These are phyloP conservation scores for Neolamprologus devosi DNA, from an alignment of 2,113 vertebrate genomes.

Conservation along the genomic window DNA sequence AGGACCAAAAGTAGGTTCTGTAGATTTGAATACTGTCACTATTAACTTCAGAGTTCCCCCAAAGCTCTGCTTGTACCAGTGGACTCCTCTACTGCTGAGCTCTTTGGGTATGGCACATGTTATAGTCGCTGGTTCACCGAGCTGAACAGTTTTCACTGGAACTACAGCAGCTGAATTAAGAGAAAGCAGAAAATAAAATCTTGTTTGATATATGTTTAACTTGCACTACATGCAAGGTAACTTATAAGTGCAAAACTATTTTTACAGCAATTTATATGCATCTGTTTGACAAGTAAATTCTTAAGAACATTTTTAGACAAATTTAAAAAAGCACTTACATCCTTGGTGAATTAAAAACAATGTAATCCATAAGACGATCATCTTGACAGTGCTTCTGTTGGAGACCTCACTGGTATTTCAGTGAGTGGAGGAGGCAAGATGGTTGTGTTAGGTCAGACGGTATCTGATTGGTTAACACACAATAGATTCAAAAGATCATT, in stretches of 20 bases:
- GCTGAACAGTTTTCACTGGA: no score
- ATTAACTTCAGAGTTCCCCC: background rate
- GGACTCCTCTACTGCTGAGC: no score
- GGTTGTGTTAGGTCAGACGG: background rate
- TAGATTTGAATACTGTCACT: background rate
- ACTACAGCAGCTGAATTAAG: no score
- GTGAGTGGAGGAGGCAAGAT: background rate
- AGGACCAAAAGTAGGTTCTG: background rate
- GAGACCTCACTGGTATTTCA: background rate
- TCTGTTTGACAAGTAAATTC: fast-evolving
- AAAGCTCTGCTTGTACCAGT: background rate
- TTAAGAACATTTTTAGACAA: background rate
- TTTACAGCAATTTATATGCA: background rate
- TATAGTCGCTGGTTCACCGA: fast-evolving
- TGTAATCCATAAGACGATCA: background rate
- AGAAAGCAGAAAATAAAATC: no score
- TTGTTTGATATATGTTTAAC: fast-evolving
- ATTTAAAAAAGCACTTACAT: background rate
- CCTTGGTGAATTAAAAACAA: background rate
- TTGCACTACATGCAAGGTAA: background rate
- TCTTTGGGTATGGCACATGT: fast-evolving
- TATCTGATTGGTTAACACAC: background rate
- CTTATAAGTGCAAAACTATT: background rate
- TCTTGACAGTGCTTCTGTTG: background rate
- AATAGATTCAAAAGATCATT: background rate